phyloP scores from a whole-genome alignment of 2,113 vertebrate species.

The Furnarius figulus region DNA sequence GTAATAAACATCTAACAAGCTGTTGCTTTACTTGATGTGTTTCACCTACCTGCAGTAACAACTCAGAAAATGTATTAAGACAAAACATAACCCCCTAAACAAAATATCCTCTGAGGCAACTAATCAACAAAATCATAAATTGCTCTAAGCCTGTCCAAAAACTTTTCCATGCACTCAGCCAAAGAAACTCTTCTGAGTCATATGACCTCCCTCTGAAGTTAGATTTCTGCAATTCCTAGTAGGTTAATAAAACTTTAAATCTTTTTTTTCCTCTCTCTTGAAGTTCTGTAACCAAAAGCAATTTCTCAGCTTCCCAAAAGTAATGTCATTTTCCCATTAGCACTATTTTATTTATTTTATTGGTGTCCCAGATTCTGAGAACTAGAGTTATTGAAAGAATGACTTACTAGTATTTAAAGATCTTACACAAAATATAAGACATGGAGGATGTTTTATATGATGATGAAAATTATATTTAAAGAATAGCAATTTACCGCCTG shows the following conservation, averaged over 20 bases:
- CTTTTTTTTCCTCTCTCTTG: background rate
- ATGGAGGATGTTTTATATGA: background rate
- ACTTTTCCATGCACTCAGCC: background rate
- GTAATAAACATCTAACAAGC: background rate
- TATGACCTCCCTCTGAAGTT: background rate
- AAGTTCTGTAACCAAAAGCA: background rate
- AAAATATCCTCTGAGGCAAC: background rate
- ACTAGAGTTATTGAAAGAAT: background rate
- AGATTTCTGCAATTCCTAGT: background rate
- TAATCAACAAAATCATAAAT: background rate
- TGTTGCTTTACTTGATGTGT: background rate
- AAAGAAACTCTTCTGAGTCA: background rate
- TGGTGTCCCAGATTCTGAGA: background rate
- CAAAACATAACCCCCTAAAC: background rate
- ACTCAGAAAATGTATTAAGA: background rate
- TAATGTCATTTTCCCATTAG: background rate
- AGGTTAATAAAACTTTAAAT: background rate
- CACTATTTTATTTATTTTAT: background rate
- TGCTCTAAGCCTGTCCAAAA: background rate
- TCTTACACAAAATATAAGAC: background rate
- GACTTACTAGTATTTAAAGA: background rate
- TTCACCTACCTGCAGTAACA: background rate
- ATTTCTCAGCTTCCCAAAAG: background rate
- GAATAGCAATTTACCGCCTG: background rate
- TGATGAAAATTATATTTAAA: background rate